Conservation (phyloP, 2,888 invertebrate genomes). For the Ctenicera cuprea region DNA sequence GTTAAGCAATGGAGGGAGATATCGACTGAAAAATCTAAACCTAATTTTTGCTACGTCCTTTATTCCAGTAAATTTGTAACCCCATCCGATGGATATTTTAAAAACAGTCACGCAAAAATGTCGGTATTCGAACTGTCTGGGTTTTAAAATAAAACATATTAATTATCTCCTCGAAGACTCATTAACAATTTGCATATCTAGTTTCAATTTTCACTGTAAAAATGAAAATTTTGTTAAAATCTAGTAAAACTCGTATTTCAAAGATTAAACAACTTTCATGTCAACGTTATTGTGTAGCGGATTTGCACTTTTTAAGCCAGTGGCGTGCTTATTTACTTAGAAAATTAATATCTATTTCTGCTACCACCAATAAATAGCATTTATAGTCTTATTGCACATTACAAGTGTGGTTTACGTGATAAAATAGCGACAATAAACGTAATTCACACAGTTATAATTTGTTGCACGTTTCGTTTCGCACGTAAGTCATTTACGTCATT, state of each 20-base stretch:
- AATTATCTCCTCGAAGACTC: background rate
- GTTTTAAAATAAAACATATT: background rate
- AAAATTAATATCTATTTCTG: conserved; percentile 4
- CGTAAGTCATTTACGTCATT: conserved; percentile 38
- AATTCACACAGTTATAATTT: conserved; percentile 40
- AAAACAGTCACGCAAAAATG: conserved; percentile 5
- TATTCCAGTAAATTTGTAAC: background rate
- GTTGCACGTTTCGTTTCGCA: conserved; percentile 34
- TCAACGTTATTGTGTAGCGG: too few species aligned
- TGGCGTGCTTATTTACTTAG: background rate
- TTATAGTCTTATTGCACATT: background rate
- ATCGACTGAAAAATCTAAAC: too few species aligned
- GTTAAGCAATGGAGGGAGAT: too few species aligned
- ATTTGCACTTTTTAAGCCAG: background rate
- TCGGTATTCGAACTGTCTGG: conserved; percentile 2
- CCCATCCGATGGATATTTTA: background rate
- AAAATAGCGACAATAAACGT: conserved; percentile 21
- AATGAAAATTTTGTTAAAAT: too few species aligned
- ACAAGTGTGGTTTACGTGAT: conserved; percentile 20
- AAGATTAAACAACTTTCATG: too few species aligned
- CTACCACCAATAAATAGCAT: conserved; percentile 9
- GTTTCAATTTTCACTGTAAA: too few species aligned
- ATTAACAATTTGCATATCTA: too few species aligned
- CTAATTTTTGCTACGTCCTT: too few species aligned
- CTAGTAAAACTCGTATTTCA: too few species aligned